phyloP scores from a whole-genome alignment of 1,140 invertebrate species.

The Drosophila guanche region DNA sequence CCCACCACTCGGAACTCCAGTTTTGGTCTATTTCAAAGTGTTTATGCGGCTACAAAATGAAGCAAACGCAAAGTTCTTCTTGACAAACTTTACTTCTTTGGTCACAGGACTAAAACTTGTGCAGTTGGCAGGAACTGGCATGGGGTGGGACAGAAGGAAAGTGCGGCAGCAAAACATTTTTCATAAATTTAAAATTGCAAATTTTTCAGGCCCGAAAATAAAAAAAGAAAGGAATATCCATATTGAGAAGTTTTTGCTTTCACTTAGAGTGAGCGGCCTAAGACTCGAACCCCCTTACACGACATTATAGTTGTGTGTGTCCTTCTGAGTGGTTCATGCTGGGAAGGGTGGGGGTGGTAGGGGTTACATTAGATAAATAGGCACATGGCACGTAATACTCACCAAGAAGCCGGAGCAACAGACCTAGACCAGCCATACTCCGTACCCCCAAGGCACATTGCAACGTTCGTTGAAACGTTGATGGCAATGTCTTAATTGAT shows the following conservation, averaged over 20 bases:
- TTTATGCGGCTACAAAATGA: constrained; percentile 81
- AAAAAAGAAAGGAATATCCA: constrained; percentile 38
- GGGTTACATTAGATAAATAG: constrained; percentile 75
- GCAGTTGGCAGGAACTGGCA: constrained; percentile 62
- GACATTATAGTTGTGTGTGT: constrained; percentile 57
- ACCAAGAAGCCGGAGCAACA: background rate
- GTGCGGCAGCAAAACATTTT: constrained; percentile 40
- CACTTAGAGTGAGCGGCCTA: constrained; percentile 24
- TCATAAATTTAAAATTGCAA: constrained; percentile 79
- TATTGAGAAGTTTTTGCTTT: background rate
- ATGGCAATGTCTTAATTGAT: constrained; percentile 80
- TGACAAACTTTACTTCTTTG: constrained; percentile 69
- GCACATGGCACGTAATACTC: constrained; percentile 62
- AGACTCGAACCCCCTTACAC: constrained; percentile 9
- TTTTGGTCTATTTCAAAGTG: constrained; percentile 78
- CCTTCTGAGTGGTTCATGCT: constrained; percentile 7
- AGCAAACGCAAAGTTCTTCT: constrained; percentile 73
- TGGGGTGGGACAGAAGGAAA: constrained; percentile 5
- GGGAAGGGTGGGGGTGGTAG: constrained; percentile 16
- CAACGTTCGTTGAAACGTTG: constrained; percentile 45
- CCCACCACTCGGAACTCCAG: constrained; percentile 28
- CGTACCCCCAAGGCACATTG: constrained; percentile 36
- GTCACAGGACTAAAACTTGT: constrained; percentile 59
- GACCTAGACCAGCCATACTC: constrained; percentile 11
- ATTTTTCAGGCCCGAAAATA: constrained; percentile 53